Evolutionary conservation across 2,113 vertebrate species (phyloP).

Genomic region (Grammomys dolichurus): DNA sequence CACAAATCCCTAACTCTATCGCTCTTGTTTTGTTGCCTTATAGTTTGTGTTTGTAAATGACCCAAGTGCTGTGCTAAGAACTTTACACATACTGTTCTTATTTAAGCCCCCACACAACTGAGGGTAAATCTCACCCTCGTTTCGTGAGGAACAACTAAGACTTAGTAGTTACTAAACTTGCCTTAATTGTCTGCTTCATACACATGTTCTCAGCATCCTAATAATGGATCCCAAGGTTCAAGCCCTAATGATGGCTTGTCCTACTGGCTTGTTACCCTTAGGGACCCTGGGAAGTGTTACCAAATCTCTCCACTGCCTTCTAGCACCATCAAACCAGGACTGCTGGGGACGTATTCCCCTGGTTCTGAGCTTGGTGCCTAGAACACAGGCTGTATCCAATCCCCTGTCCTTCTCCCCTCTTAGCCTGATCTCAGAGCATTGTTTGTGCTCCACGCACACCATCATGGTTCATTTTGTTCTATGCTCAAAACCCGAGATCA

Average conservation of each 20-base stretch:
- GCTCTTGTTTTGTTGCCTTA: constrained; percentile 10
- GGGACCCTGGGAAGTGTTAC: constrained; percentile 1
- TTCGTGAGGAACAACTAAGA: neutral
- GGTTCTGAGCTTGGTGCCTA: constrained; percentile 20
- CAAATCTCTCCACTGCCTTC: neutral
- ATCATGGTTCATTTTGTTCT: neutral
- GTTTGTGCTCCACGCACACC: neutral
- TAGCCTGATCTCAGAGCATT: neutral
- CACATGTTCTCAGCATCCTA: constrained; percentile 20
- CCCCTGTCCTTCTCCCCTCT: neutral
- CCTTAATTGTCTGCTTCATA: neutral
- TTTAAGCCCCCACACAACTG: constrained; percentile 26
- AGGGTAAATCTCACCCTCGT: neutral
- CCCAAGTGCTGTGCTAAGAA: neutral
- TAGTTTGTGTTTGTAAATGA: neutral
- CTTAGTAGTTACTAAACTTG: constrained; percentile 18
- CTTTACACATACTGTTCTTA: constrained; percentile 10
- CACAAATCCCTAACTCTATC: constrained; percentile 33
- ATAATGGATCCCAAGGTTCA: neutral
- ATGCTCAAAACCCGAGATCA: constrained; percentile 16
- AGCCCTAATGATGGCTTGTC: neutral
- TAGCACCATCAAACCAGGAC: neutral
- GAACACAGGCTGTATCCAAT: constrained; percentile 26
- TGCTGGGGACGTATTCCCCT: neutral
- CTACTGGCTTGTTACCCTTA: constrained; percentile 35